These are phyloP conservation scores for Pteropus rufus DNA, from an alignment of 2,797 vertebrate species.

Conservation along the genomic window DNA sequence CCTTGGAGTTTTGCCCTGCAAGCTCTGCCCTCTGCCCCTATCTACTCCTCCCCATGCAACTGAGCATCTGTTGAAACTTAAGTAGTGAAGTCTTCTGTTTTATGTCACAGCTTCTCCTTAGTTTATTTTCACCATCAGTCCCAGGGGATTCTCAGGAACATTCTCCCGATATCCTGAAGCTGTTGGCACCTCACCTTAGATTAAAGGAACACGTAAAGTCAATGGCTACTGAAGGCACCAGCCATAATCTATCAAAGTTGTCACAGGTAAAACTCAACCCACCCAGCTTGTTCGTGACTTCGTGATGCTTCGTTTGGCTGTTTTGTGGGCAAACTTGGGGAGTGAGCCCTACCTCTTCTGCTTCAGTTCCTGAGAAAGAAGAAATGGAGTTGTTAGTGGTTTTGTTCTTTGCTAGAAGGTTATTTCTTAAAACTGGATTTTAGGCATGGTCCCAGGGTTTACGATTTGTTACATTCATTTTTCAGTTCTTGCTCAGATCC, in stretches of 20 bases:
- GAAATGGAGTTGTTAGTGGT: background rate
- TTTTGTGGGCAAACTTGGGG: slow-evolving; percentile 41
- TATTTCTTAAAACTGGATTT: slow-evolving; percentile 35
- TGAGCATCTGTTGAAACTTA: slow-evolving; percentile 76
- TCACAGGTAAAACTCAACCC: slow-evolving; percentile 84
- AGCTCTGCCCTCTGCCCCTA: background rate
- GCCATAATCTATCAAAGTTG: slow-evolving; percentile 81
- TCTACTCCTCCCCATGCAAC: slow-evolving; percentile 65
- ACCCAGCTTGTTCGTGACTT: slow-evolving; percentile 58
- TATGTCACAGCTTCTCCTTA: slow-evolving; percentile 90
- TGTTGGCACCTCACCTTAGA: slow-evolving; percentile 86
- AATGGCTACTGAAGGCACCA: slow-evolving; percentile 80
- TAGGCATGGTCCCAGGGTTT: background rate
- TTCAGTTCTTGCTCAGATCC: slow-evolving; percentile 14
- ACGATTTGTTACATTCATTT: background rate
- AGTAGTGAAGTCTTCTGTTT: slow-evolving; percentile 85
- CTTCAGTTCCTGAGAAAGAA: slow-evolving; percentile 48
- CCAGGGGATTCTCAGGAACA: slow-evolving; percentile 89
- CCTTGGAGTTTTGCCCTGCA: background rate
- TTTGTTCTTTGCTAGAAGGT: slow-evolving; percentile 40
- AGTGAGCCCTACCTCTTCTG: slow-evolving; percentile 35
- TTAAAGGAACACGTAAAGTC: slow-evolving; percentile 86
- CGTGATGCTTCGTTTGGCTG: slow-evolving; percentile 48
- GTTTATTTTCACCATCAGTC: slow-evolving; percentile 88
- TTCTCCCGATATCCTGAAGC: slow-evolving; percentile 86